Evolutionary conservation across 2,797 vertebrate genomes (phyloP), one percentile per base, ranked within the genome.

Genomic region (Lutjanus campechanus): DNA sequence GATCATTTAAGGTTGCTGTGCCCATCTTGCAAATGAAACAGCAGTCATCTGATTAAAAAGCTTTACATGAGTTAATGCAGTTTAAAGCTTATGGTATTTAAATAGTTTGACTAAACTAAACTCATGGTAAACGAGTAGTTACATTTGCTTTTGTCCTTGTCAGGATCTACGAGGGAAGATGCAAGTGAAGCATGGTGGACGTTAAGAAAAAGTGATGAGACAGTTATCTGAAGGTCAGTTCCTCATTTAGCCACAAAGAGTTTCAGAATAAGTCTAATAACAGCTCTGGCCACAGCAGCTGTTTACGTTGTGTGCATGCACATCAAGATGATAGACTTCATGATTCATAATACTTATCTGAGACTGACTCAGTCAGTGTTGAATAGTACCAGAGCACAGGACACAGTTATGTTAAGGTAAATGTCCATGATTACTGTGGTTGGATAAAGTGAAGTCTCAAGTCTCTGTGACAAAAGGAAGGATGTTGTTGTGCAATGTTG

Each of bases 211-310:
- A 69, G 43, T 69, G 65, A 84, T 81, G 77, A 78, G 8, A n/a
- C 40, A 40, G 43, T 61, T 61, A 12, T 74, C 40, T 54, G 19
- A 77, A 62, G 67, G 63, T 81, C 77, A 67, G 50, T 89, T 89
- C 85, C 81, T 87, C 71, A 79, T 85, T 86, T 80, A 50, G 11
- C 22, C 25, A 49, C 6, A 0, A 40, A 29, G 29, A 60, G 66
- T 76, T 78, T 79, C 56, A 44, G 16, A 44, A 68, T 69, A 43
- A 40, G 11, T 54, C 17, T n/a, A 20, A 0, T 5, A 44, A 47
- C 25, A 36, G 10, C n/a, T 16, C 19, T n/a, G 6, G 4, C 11
- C 6, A 61, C 12, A 56, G 7, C 29, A 11, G n/a, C 63, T 40
- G 16, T 67, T 73, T 75, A n/a, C 10, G 1, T 8, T 70, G 2